A percentile compares a stretch with the other conserved stretches of the same genome.
These are phyloP conservation scores for Oncopeltus fasciatus DNA, from an alignment of 1,140 invertebrate species.

Conservation along the genomic window DNA sequence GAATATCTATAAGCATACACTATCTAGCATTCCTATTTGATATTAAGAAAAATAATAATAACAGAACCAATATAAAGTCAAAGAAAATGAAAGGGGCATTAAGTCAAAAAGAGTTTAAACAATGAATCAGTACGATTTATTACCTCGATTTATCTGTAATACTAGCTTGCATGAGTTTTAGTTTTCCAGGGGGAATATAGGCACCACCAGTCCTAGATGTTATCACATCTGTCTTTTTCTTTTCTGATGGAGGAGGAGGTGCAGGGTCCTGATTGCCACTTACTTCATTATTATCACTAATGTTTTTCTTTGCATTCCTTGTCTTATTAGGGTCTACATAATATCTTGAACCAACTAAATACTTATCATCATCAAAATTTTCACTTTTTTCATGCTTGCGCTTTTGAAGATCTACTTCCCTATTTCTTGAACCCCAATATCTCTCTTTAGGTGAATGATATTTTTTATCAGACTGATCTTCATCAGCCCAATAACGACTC, in stretches of 20 bases:
- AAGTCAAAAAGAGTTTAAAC: too few species aligned
- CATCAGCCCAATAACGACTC: background rate
- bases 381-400: background rate
- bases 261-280: background rate
- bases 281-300: background rate
- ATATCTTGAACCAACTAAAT: constrained; percentile 4
- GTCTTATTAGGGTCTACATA: constrained; percentile 5
- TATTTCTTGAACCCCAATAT: background rate
- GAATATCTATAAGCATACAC: background rate
- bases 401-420: background rate
- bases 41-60: background rate
- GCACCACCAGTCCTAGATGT: constrained; percentile 85
- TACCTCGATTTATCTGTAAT: constrained; percentile 77
- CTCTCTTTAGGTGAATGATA: background rate
- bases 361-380: background rate
- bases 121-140: constrained; percentile 6
- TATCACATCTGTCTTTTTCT: constrained; percentile 53
- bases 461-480: background rate
- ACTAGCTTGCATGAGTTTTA: constrained; percentile 84
- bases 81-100: background rate
- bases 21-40: background rate
- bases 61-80: background rate
- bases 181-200: constrained; percentile 93
- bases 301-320: background rate
- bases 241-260: constrained; percentile 29